Evolutionary conservation across 2,797 vertebrate genomes (phyloP).

Genomic region (Petrocephalus schoutedeni): DNA sequence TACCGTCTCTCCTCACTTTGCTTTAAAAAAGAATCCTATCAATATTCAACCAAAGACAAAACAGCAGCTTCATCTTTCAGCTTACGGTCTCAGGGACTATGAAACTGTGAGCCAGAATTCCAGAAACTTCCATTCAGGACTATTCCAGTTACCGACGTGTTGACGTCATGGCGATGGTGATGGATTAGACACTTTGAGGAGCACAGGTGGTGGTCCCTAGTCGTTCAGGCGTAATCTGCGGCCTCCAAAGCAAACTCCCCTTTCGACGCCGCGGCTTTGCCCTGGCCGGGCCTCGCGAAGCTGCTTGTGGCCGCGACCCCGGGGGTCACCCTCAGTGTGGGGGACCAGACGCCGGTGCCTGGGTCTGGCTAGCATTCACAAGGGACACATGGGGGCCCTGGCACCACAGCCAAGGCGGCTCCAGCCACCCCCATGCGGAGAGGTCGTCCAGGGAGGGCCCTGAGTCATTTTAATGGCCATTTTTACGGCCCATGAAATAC

Average conservation of each 20-base stretch:
- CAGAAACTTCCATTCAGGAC: background rate
- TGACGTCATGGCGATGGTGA: background rate
- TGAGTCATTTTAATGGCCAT: slow-evolving; percentile 60
- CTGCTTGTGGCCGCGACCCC: background rate
- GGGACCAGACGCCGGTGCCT: background rate
- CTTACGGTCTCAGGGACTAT: background rate
- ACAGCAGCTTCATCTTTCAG: background rate
- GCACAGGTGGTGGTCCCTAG: background rate
- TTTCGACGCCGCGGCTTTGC: background rate
- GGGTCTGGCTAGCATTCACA: background rate
- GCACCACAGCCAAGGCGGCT: slow-evolving; percentile 28
- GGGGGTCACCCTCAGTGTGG: background rate
- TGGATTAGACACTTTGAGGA: background rate
- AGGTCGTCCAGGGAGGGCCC: background rate
- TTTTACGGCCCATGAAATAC: slow-evolving; percentile 46
- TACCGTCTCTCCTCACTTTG: background rate
- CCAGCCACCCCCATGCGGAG: slow-evolving; percentile 34
- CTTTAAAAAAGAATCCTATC: background rate
- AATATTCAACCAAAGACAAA: background rate
- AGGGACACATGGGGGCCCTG: slow-evolving; percentile 30
- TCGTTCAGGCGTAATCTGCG: background rate
- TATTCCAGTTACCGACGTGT: background rate
- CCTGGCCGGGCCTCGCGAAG: background rate
- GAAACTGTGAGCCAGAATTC: background rate
- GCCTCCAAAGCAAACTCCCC: background rate